A percentile compares a stretch with the other conserved stretches of the same genome.
Conservation (phyloP, 2,113 vertebrate species). For the Colius striatus region DNA sequence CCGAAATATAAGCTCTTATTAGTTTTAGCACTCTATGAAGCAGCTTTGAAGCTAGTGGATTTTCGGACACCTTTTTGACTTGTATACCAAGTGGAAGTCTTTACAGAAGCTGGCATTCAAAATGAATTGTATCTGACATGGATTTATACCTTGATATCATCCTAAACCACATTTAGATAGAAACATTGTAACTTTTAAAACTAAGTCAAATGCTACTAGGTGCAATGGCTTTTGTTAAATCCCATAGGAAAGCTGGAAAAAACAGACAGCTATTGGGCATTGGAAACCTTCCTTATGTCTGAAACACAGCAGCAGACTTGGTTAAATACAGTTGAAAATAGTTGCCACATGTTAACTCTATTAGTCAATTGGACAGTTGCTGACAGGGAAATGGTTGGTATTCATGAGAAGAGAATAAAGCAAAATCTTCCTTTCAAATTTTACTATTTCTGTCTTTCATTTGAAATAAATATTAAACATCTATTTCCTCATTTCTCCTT, state of each 20-base stretch:
- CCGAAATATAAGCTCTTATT: background rate
- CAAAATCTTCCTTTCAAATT: background rate
- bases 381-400: conserved; percentile 42
- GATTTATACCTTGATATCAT: background rate
- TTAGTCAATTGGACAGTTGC: conserved; percentile 27
- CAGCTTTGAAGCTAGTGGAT: conserved; percentile 16
- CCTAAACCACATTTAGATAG: background rate
- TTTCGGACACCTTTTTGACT: background rate
- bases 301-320: background rate
- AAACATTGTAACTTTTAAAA: background rate
- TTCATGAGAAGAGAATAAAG: background rate
- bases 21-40: background rate
- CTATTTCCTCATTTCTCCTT: background rate
- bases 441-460: background rate
- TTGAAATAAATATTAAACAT: background rate
- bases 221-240: background rate
- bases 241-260: background rate
- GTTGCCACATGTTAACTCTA: conserved; percentile 57
- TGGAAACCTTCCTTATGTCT: background rate
- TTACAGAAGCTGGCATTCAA: background rate
- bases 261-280: background rate
- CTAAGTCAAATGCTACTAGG: background rate
- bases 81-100: background rate
- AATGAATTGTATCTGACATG: background rate
- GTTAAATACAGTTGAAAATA: conserved; percentile 44